phyloP scores from a whole-genome alignment of 2,113 vertebrate genomes.

The Coracopsis vasa region DNA sequence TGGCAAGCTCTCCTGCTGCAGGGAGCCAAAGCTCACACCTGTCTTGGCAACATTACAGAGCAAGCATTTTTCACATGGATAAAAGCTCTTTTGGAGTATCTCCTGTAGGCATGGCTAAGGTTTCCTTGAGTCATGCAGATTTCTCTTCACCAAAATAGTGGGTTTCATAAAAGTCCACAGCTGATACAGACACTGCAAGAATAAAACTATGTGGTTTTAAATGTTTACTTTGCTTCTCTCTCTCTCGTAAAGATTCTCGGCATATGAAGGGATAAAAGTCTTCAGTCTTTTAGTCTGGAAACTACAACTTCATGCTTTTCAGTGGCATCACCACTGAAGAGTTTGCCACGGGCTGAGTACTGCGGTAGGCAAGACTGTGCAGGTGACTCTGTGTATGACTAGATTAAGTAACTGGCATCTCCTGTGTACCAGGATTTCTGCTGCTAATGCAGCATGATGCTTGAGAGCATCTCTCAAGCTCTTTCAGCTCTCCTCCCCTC shows the following conservation, averaged over 20 bases:
- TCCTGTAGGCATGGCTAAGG: background rate
- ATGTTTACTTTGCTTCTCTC: background rate
- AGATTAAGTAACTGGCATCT: background rate
- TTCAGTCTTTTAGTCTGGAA: background rate
- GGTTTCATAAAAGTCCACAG: background rate
- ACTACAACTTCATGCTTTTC: background rate
- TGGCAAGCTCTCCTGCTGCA: conserved; percentile 61
- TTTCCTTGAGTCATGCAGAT: background rate
- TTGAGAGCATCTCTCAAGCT: background rate
- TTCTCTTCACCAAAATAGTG: background rate
- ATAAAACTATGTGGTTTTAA: background rate
- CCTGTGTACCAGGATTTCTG: background rate
- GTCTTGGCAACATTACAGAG: conserved; percentile 60
- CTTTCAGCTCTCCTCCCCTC: background rate
- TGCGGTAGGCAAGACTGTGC: background rate
- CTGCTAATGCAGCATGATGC: background rate
- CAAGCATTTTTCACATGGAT: conserved; percentile 21
- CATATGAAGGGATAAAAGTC: background rate
- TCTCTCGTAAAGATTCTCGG: background rate
- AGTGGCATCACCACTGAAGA: background rate
- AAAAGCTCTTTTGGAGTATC: conserved; percentile 14
- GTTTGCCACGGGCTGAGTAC: background rate
- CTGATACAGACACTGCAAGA: background rate
- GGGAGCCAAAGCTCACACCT: conserved; percentile 64
- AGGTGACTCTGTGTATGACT: background rate